Evolutionary conservation across 2,888 invertebrate species (phyloP), one percentile per base, ranked within the genome.

Genomic region (Drosophila meridionalis): DNA sequence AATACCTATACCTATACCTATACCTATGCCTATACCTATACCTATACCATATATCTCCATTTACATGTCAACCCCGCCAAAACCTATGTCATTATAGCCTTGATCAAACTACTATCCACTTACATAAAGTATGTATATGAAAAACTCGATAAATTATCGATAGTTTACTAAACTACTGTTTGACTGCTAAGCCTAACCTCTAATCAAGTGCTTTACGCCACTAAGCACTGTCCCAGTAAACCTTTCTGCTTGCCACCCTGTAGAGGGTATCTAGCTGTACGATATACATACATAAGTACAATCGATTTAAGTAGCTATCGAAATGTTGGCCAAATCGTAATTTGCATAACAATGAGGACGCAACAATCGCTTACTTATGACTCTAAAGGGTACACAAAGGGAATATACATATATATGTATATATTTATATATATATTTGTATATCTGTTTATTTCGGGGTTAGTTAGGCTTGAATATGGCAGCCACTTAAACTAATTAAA

Each of bases 401-500:
- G 6, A 32, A 12, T 2, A 26, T 11, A 26, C 4, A 11, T 45
- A 12, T 8, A 20, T 4, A 14, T 48, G 36, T 32, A 26, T 28
- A 11, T 34, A 2, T 14, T 9, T 6, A 5, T 3, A 20, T 30
- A 9, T 20, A 11, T 28, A 7, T 28, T 3, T 56, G 3, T 38
- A 36, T 42, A 3, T 48, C 30, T 61, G n/a, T 32, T 38, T 26
- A 26, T 45, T 64, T 20, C 4, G 11, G 38, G 59, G 28, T 36
- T 67, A 38, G 59, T 36, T 59, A 14, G 32, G 38, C 47, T 26
- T 48, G 56, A 38, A 68, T 68, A 60, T 66, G 45, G 68, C 34
- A 36, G 57, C 5, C 80, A 85, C 83, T 83, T 82, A 73, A 77
- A 82, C 88, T 85, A 87, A 87, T 83, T 83, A 87, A 79, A 66